phyloP scores from a whole-genome alignment of 2,797 vertebrate genomes.

The Syngnathus acus region DNA sequence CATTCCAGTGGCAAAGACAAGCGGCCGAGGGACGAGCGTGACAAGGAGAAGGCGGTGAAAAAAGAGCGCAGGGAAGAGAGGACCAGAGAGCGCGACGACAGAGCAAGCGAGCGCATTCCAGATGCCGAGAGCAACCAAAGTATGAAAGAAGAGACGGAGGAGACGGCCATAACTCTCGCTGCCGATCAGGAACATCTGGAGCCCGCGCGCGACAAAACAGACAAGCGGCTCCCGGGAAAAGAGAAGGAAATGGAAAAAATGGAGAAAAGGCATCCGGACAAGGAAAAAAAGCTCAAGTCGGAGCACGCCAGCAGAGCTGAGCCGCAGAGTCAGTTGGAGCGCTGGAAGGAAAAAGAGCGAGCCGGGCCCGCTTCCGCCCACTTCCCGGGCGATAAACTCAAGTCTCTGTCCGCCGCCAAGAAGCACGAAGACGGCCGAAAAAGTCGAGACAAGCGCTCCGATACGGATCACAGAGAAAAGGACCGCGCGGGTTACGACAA shows the following conservation, averaged over 20 bases:
- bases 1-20: constrained; percentile 76
- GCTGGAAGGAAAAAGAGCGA: constrained; percentile 74
- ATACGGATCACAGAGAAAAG: constrained; percentile 79
- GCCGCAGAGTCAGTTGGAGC: constrained; percentile 75
- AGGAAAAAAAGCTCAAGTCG: constrained; percentile 85
- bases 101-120: constrained; percentile 54
- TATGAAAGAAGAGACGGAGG: constrained; percentile 77
- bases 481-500: constrained; percentile 81
- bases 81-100: constrained; percentile 72
- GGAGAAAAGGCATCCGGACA: constrained; percentile 85
- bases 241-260: constrained; percentile 85
- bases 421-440: constrained; percentile 87
- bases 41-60: constrained; percentile 80
- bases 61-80: constrained; percentile 86
- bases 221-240: constrained; percentile 78
- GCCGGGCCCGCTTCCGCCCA: constrained; percentile 60
- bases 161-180: constrained; percentile 69
- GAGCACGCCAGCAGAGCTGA: constrained; percentile 85
- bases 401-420: constrained; percentile 68
- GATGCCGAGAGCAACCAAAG: constrained; percentile 56
- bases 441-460: constrained; percentile 84
- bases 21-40: constrained; percentile 80
- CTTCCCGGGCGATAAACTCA: constrained; percentile 79
- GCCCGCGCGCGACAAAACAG: constrained; percentile 78
- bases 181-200: constrained; percentile 80